Evolutionary conservation across 2,797 vertebrate genomes (phyloP).

Genomic region (Alcedo quadribrachys): DNA sequence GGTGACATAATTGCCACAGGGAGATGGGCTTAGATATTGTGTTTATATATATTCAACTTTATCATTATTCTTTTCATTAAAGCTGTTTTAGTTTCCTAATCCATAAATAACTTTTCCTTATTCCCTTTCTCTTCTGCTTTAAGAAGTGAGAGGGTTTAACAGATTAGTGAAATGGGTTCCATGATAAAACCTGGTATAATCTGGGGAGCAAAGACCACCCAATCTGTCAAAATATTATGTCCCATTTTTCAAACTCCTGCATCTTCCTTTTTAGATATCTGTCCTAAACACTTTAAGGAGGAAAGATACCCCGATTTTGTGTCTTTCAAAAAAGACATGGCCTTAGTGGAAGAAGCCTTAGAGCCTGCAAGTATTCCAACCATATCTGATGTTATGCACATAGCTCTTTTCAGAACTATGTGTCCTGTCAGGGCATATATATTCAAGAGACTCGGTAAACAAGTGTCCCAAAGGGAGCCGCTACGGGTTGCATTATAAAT

Average conservation of each 20-base stretch:
- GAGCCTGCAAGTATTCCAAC: slow-evolving; percentile 7
- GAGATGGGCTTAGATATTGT: too few relatives aligned
- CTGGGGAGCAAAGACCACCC: not conserved
- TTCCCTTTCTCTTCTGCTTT: too few relatives aligned
- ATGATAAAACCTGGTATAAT: not conserved
- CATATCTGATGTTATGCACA: slow-evolving; percentile 46
- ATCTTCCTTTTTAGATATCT: not conserved
- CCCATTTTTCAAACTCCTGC: not conserved
- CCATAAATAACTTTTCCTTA: too few relatives aligned
- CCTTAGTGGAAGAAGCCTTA: not conserved
- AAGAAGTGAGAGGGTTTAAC: too few relatives aligned
- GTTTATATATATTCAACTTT: too few relatives aligned
- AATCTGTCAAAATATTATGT: not conserved
- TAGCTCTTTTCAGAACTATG: slow-evolving; percentile 19
- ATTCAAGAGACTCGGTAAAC: slow-evolving; percentile 59
- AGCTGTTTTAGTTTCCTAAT: too few relatives aligned
- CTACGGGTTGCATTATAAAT: slow-evolving; percentile 46
- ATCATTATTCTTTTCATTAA: too few relatives aligned
- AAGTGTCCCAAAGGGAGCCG: slow-evolving; percentile 46
- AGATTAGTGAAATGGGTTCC: not conserved
- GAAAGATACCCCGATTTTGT: not conserved
- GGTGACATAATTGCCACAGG: too few relatives aligned
- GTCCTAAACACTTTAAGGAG: not conserved
- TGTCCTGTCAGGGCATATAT: slow-evolving; percentile 55
- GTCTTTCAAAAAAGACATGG: not conserved